Evolutionary conservation across 1,140 invertebrate genomes (phyloP), one percentile per base, ranked within the genome.

Genomic region (Drosophila pachea): DNA sequence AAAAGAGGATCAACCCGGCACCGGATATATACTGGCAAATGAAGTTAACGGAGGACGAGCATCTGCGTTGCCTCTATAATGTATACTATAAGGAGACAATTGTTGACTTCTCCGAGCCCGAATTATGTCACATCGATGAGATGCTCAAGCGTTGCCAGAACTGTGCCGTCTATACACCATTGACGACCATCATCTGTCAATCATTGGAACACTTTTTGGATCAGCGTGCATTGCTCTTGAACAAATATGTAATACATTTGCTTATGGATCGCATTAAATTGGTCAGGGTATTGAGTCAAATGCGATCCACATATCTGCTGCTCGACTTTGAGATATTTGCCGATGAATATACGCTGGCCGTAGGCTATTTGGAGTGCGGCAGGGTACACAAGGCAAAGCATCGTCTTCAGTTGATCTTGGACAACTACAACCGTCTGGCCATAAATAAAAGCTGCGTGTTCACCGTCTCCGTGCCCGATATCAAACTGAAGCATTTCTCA

Each of bases 21-120:
- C 75, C 56, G 0, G 42, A 65, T 5, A 73, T 77, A 9, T 59
- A 76, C 8, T 4, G 12, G 2, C 75, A 77, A 48, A 7, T 68
- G 0, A 14, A 53, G 2, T 7, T 7, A 5, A 40, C 32, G 0
- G 36, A 65, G 1, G 12, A 59, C 8, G 36, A 56, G 9, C n/a
- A 33, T 9, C 7, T 73, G 11, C 60, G 74, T 4, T 9, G 16
- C 8, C 9, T 77, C 4, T 47, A 62, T 9, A 65, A 65, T 11
- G 9, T 22, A 0, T 76, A 69, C 22, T 35, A 76, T 16, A 62
- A 59, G 16, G 60, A 76, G 6, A 54, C 70, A 0, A 11, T 43
- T 7, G 29, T 45, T 0, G 50, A 73, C 42, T 32, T 49, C 0
- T n/a, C 7, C 0, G 56, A 65, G 5, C 40, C 68, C 0, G 11